Evolutionary conservation across 2,888 invertebrate genomes (phyloP), one percentile per base, ranked within the genome.

Genomic region (Molorchus minor): DNA sequence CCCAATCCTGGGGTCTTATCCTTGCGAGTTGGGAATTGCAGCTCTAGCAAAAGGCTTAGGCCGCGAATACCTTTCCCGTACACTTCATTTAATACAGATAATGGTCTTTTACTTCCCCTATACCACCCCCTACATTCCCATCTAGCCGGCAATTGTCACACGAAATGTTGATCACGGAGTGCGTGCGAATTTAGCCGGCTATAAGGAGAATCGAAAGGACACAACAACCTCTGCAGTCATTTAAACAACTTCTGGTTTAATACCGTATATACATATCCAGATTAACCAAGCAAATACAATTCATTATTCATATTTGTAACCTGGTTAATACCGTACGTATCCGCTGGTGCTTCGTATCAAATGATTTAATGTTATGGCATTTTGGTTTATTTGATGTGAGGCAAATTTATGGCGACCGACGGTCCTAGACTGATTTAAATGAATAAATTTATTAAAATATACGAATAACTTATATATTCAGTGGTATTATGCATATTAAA

Each of bases 61-160:
- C 74, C 75, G 71, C 74, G 77, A 73, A 78, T 78, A 77, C 79
- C 78, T 79, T 78, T 71, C 74, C 63, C 66, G 66, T 79, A 79
- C 80, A 80, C 79, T 80, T 79, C 81, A 81, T 81, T 81, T 81
- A 80, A 80, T 80, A 74, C 71, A 75, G 79, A 80, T 80, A 81
- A 81, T 78, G 74, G 75, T 84, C 84, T 83, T 80, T 70, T 82
- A 80, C 81, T 79, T 80, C 81, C 80, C 81, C 81, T 79, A 77
- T 77, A 75, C 72, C 74, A 62, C 72, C 61, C 62, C 62, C 55
- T 41, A 47, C 53, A 20, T 25, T 43, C 58, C 56, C 55, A 52
- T 58, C 65, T 52, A 66, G 56, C 58, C 61, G 62, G 70, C 72
- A 74, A 73, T 75, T 75, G 73, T 73, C 72, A 71, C 67, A 69